Evolutionary conservation across 2,113 vertebrate genomes (phyloP).

Genomic region (Tachysurus fulvidraco): DNA sequence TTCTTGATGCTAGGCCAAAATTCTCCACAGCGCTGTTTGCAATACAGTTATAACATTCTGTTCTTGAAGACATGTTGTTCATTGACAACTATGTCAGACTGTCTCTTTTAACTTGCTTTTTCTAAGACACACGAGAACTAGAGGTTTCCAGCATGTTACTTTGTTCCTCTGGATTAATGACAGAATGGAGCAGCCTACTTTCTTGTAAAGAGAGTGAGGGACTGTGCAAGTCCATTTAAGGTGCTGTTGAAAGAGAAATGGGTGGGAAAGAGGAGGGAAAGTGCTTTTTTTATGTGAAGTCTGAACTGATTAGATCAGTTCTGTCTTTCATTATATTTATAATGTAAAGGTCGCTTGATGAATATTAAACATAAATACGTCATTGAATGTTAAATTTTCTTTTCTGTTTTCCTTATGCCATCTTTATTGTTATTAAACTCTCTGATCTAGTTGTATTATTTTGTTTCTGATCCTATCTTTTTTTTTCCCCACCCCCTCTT

Average conservation of each 20-base stretch:
- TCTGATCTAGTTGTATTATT: neutral
- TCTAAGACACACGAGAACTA: neutral
- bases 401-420: neutral
- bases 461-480: neutral
- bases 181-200: neutral
- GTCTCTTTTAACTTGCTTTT: too few relatives aligned
- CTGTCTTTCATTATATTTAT: conserved; percentile 2
- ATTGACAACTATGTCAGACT: neutral
- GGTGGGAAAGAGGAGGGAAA: neutral
- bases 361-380: neutral
- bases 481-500: conserved; percentile 57
- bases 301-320: conserved; percentile 21
- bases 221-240: conserved; percentile 34
- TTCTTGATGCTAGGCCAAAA: neutral
- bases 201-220: neutral
- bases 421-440: neutral
- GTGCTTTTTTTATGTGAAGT: neutral
- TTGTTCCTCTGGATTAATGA: neutral
- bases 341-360: neutral
- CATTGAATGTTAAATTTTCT: neutral
- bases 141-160: neutral
- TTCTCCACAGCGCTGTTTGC: neutral
- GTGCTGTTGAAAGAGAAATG: neutral
- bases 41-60: neutral
- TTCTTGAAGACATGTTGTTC: neutral